These are phyloP conservation scores for Centropristis striata DNA, from an alignment of 2,113 vertebrate genomes.

Conservation along the genomic window DNA sequence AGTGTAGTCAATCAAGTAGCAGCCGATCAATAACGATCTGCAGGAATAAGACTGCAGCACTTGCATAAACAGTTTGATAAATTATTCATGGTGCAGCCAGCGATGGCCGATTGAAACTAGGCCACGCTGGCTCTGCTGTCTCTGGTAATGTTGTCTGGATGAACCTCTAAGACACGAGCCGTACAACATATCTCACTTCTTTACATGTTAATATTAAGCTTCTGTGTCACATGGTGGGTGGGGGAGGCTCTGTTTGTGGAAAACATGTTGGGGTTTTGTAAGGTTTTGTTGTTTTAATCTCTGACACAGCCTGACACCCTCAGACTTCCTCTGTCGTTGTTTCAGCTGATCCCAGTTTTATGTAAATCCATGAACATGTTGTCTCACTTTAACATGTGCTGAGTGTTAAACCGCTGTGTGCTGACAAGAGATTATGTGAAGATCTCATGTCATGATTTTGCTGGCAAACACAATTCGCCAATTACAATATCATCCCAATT, in stretches of 20 bases:
- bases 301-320: conserved; percentile 16
- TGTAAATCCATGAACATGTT: neutral
- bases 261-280: too few relatives aligned
- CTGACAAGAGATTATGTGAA: too few relatives aligned
- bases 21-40: conserved; percentile 74
- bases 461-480: too few relatives aligned
- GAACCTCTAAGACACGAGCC: conserved; percentile 65
- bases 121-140: conserved; percentile 70
- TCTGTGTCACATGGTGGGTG: conserved; percentile 35
- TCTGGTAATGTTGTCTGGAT: conserved; percentile 70
- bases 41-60: conserved; percentile 71
- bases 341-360: conserved; percentile 16
- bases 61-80: conserved; percentile 81
- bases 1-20: conserved; percentile 45
- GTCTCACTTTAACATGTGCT: conserved; percentile 6
- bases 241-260: conserved; percentile 25
- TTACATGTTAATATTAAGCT: conserved; percentile 58
- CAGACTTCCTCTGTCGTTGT: conserved; percentile 12
- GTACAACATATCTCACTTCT: conserved; percentile 47
- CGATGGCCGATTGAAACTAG: conserved; percentile 74
- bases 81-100: conserved; percentile 77
- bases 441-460: too few relatives aligned
- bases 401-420: conserved; percentile 8
- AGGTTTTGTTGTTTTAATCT: conserved; percentile 20
- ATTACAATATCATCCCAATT: too few relatives aligned